phyloP scores from a whole-genome alignment of 2,888 invertebrate genomes.

The Malachius bipustulatus region DNA sequence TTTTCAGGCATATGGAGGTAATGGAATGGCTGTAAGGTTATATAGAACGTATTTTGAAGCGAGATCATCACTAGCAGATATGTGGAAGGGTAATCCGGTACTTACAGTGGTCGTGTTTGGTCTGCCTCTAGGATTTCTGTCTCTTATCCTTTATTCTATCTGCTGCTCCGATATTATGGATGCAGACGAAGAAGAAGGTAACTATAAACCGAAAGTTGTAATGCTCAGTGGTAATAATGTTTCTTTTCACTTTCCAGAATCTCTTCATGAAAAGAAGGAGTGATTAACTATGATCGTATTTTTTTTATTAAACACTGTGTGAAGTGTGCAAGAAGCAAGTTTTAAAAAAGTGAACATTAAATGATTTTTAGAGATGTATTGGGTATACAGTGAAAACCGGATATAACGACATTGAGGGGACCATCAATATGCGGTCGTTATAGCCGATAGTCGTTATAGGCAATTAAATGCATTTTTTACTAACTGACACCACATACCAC shows the following conservation, averaged over 20 bases:
- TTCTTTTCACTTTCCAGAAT: conserved; percentile 23
- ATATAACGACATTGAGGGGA: too few species aligned
- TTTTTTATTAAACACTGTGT: too few species aligned
- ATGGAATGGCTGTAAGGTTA: conserved; percentile 59
- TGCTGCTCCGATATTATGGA: conserved; percentile 94
- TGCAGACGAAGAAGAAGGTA: conserved; percentile 70
- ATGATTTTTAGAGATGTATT: too few species aligned
- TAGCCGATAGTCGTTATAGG: too few species aligned
- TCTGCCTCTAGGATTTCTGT: conserved; percentile 83
- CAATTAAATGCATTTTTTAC: too few species aligned
- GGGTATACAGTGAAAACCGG: too few species aligned
- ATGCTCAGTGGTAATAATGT: conserved; percentile 2
- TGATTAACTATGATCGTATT: conserved; percentile 21
- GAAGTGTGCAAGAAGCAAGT: too few species aligned
- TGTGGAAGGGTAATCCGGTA: conserved; percentile 91
- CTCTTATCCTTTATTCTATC: conserved; percentile 88
- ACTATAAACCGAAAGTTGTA: conserved; percentile 28
- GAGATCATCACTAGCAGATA: conserved; percentile 62
- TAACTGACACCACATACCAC: too few species aligned
- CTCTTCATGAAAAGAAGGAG: conserved; percentile 39
- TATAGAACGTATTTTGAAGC: conserved; percentile 77
- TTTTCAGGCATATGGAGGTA: conserved; percentile 72
- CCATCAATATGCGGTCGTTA: too few species aligned
- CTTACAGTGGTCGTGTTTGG: conserved; percentile 89
- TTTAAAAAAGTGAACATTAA: too few species aligned